These are phyloP conservation scores for Philonicus albiceps DNA, from an alignment of 2,888 invertebrate genomes.

Conservation along the genomic window DNA sequence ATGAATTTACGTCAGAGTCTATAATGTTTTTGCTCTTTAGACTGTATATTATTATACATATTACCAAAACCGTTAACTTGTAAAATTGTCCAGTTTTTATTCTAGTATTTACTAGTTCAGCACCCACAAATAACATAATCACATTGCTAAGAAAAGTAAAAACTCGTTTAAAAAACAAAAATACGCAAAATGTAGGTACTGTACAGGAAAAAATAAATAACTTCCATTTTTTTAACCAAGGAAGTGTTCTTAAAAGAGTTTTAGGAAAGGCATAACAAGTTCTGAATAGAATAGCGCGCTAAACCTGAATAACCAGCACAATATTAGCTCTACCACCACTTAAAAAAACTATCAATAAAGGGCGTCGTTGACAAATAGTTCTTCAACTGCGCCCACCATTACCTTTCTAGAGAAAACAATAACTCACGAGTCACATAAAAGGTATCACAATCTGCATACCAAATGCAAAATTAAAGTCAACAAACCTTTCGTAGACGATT, in stretches of 20 bases:
- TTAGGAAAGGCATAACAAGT: background rate
- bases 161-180: background rate
- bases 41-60: too few species aligned
- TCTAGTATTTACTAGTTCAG: background rate
- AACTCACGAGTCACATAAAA: background rate
- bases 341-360: background rate
- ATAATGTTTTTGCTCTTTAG: background rate
- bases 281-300: background rate
- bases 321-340: background rate
- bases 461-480: conserved; percentile 24
- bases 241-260: background rate
- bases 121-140: background rate
- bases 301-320: background rate
- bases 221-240: background rate
- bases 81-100: background rate
- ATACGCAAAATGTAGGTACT: background rate
- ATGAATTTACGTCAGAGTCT: background rate
- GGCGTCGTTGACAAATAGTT: background rate
- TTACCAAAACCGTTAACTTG: background rate
- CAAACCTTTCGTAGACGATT: conserved; percentile 17
- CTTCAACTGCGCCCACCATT: conserved; percentile 2
- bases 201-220: background rate
- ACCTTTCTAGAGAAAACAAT: background rate
- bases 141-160: background rate
- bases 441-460: conserved; percentile 22